A percentile compares a stretch with the other conserved stretches of the same genome.
Conservation (phyloP, 2,797 vertebrate genomes). For the Urosaurus nigricauda region DNA sequence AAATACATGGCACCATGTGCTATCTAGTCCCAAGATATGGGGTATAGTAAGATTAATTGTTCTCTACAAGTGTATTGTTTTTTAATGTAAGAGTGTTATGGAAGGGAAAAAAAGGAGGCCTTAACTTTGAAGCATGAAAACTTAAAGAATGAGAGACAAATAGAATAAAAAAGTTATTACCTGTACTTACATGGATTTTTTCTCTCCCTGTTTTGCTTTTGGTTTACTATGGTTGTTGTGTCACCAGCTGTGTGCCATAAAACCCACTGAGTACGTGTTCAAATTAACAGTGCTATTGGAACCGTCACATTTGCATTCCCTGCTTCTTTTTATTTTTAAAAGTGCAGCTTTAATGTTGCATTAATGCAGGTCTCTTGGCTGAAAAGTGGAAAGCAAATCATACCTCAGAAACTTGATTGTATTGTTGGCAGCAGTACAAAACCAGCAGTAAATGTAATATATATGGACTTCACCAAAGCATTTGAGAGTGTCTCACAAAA, state of each 20-base stretch:
- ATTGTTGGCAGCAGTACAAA: conserved; percentile 66
- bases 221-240: background rate
- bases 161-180: conserved; percentile 3
- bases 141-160: conserved; percentile 4
- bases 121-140: conserved; percentile 5
- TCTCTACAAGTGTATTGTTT: background rate
- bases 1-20: background rate
- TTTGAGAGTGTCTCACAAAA: conserved; percentile 68
- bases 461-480: conserved; percentile 66
- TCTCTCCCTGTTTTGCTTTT: background rate
- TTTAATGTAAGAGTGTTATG: too few species aligned
- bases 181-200: background rate
- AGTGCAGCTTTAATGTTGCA: conserved; percentile 52
- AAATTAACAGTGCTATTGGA: conserved; percentile 37
- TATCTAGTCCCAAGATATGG: background rate
- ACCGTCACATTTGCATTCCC: conserved; percentile 23
- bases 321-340: conserved; percentile 52
- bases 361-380: conserved; percentile 58
- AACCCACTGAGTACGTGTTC: conserved; percentile 2
- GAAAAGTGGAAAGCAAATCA: conserved; percentile 66
- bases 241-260: conserved; percentile 38
- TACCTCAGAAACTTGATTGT: conserved; percentile 55
- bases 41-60: background rate
- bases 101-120: background rate
- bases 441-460: conserved; percentile 61